Evolutionary conservation across 2,797 vertebrate species (phyloP), one percentile per base, ranked within the genome.

Genomic region (Rhadinocentrus ornatus): DNA sequence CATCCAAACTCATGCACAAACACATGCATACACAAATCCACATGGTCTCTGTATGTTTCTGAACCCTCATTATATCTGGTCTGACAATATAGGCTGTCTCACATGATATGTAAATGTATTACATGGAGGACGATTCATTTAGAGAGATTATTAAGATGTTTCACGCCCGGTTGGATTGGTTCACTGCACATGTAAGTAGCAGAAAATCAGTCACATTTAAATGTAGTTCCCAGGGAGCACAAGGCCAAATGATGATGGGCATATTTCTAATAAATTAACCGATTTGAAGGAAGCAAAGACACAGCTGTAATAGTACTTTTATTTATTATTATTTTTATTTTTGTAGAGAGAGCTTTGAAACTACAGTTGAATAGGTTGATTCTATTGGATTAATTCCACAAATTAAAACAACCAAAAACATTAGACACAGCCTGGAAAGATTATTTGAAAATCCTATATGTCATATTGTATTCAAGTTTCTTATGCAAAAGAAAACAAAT

Each of bases 121-220:
- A 48, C 67, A 78, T 58, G 79, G 73, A 77, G 71, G 81, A 84
- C 73, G 82, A 81, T 79, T 84, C 72, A 75, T 71, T 91, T 75
- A 80, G 77, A 70, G 76, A 85, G 86, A 89, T 87, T 91, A 90
- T 86, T 87, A 71, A 89, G 90, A 87, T 84, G 83, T 90, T 91
- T 83, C 77, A 84, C 18, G 52, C 60, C 70, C 73, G 73, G 66
- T 75, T 78, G 79, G 69, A 73, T 80, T 53, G 78, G 75, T 88
- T 93, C 89, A 83, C 61, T 78, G 87, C 73, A 73, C 82, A 66
- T 69, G 69, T 80, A 76, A 91, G 78, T 77, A 66, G 79, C 63
- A 66, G 77, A 84, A 88, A 85, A 91, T 83, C 69, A 66, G 74
- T 2, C 39, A n/a, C 32, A 81, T 88, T 87, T 84, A 80, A 78